Evolutionary conservation across 2,797 vertebrate species (phyloP).

Genomic region (Myotis pilosus): DNA sequence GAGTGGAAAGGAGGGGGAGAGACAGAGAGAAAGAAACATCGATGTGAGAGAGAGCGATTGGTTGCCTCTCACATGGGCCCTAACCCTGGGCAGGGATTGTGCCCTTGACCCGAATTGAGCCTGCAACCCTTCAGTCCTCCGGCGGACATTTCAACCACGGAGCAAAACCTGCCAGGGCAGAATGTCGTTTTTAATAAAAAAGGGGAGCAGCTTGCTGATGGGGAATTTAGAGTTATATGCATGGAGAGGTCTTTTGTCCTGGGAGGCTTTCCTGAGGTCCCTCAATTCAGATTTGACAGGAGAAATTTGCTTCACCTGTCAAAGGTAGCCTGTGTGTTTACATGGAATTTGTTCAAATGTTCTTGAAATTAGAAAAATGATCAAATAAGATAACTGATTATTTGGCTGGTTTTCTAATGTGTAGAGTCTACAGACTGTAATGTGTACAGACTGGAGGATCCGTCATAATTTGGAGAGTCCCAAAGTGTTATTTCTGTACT

Average conservation of each 20-base stretch:
- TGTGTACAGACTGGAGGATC: not conserved
- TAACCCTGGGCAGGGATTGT: no score
- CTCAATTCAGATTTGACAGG: not conserved
- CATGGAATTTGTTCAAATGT: not conserved
- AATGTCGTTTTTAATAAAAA: not conserved
- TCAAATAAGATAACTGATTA: not conserved
- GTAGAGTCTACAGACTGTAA: not conserved
- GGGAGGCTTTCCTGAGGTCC: not conserved
- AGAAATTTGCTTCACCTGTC: not conserved
- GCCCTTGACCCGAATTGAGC: no score
- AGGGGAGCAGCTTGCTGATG: not conserved
- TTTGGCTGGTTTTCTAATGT: not conserved
- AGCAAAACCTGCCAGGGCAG: no score
- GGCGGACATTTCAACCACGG: no score
- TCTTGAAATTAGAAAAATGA: not conserved
- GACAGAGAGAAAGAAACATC: no score
- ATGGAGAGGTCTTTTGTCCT: not conserved
- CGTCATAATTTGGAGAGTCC: not conserved
- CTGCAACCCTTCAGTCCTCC: no score
- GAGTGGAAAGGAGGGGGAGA: no score
- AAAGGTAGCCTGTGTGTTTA: not conserved
- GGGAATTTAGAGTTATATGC: not conserved
- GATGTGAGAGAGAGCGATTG: no score
- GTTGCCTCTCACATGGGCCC: no score
- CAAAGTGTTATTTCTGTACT: not conserved